phyloP scores from a whole-genome alignment of 30 jellyfish, hydroid and myxozoan species.

The Hydractinia symbiolongicarpus region DNA sequence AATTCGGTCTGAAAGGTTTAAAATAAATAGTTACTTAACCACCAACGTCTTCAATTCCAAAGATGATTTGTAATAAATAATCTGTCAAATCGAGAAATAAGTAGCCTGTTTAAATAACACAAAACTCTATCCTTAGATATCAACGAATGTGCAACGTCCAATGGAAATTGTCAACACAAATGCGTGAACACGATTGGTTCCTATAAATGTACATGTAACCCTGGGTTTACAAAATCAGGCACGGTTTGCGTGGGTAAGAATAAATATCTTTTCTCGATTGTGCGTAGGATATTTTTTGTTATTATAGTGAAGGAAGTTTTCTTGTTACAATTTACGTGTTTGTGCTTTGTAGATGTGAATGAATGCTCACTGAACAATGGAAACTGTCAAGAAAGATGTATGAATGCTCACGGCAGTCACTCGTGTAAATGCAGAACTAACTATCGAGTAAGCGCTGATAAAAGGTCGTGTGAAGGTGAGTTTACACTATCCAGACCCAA shows the following conservation, averaged over 20 bases:
- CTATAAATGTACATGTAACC: slow-evolving; percentile 52
- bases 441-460: slow-evolving; percentile 39
- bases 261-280: no score
- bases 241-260: slow-evolving; percentile 56
- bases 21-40: no score
- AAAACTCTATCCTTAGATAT: slow-evolving; percentile 32
- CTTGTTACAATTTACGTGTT: not conserved
- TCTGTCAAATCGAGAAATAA: no score
- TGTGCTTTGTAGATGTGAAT: slow-evolving; percentile 14
- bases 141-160: slow-evolving; percentile 53
- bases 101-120: not conserved
- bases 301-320: not conserved
- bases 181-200: slow-evolving; percentile 61
- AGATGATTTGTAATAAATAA: no score
- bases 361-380: slow-evolving; percentile 33
- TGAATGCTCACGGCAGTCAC: slow-evolving; percentile 29
- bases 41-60: no score
- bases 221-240: slow-evolving; percentile 38
- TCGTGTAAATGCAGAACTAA: slow-evolving; percentile 31
- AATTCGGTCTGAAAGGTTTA: no score
- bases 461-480: slow-evolving; percentile 85
- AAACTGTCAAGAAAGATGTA: slow-evolving; percentile 36
- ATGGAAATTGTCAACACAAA: slow-evolving; percentile 50
- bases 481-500: not conserved
- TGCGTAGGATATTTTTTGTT: not conserved